Percentiles rank a stretch among this genome's conserved stretches.
Evolutionary conservation across 2,113 vertebrate genomes (phyloP).

Genomic region (Perognathus longimembris): DNA sequence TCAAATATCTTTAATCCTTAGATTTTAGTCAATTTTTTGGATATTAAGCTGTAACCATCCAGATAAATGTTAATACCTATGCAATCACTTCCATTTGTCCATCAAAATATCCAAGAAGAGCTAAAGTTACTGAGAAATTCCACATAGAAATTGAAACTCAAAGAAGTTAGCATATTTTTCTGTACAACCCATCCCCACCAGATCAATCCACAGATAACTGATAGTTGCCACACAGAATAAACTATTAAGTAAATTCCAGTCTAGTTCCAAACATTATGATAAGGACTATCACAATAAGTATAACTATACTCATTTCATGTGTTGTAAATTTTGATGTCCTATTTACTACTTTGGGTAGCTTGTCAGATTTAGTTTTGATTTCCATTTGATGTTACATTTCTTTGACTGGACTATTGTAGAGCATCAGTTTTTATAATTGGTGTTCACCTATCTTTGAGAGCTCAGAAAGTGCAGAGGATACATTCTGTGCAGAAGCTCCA

Average conservation of each 20-base stretch:
- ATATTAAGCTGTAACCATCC: slow-evolving; percentile 91
- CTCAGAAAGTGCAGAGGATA: slow-evolving; percentile 32
- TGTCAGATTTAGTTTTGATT: neutral
- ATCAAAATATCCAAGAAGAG: slow-evolving; percentile 72
- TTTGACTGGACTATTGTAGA: neutral
- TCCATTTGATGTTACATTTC: neutral
- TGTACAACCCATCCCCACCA: neutral
- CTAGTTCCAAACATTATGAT: neutral
- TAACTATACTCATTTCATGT: neutral
- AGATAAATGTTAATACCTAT: slow-evolving; percentile 90
- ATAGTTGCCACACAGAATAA: neutral
- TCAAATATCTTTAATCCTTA: slow-evolving; percentile 93
- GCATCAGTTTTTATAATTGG: slow-evolving; percentile 35
- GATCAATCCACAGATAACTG: neutral
- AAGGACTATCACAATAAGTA: neutral
- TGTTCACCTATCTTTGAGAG: slow-evolving; percentile 63
- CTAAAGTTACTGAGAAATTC: slow-evolving; percentile 54
- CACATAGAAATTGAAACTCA: slow-evolving; percentile 1
- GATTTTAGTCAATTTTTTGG: slow-evolving; percentile 94
- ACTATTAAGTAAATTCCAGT: neutral
- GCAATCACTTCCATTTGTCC: slow-evolving; percentile 94
- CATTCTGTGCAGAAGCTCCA: neutral
- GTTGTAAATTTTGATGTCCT: neutral
- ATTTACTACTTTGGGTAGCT: slow-evolving; percentile 8
- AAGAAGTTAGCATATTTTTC: neutral